Evolutionary conservation across 2,797 vertebrate genomes (phyloP).

Genomic region (Hirundo rustica): DNA sequence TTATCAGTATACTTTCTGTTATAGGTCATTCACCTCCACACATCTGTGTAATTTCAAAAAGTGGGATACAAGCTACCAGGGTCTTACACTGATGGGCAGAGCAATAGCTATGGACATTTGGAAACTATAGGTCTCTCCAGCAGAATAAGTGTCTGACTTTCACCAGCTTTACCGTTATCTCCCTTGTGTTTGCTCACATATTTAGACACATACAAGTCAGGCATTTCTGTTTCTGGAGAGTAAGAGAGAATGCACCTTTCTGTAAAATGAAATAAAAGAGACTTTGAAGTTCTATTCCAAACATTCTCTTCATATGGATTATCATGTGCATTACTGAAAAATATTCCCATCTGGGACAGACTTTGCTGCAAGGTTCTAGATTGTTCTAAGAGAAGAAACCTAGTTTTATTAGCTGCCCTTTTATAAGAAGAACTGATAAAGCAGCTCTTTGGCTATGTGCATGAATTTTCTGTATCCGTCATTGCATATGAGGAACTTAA

Average conservation of each 20-base stretch:
- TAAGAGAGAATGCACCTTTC: background rate
- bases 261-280: background rate
- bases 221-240: background rate
- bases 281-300: background rate
- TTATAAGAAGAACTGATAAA: background rate
- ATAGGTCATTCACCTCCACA: background rate
- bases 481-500: background rate
- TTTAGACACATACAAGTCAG: background rate
- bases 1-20: background rate
- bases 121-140: background rate
- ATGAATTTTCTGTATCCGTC: background rate
- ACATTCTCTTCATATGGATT: background rate
- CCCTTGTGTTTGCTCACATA: background rate
- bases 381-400: background rate
- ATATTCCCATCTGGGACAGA: background rate
- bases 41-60: background rate
- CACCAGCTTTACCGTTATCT: background rate
- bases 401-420: background rate
- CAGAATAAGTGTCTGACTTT: background rate
- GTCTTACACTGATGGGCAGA: background rate
- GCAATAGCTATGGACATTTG: background rate
- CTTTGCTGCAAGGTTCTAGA: background rate
- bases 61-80: background rate
- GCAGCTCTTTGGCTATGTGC: accelerated
- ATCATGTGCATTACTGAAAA: background rate